These are phyloP conservation scores for Conopomorpha cramerella DNA, from an alignment of 1,140 invertebrate species.

Conservation along the genomic window DNA sequence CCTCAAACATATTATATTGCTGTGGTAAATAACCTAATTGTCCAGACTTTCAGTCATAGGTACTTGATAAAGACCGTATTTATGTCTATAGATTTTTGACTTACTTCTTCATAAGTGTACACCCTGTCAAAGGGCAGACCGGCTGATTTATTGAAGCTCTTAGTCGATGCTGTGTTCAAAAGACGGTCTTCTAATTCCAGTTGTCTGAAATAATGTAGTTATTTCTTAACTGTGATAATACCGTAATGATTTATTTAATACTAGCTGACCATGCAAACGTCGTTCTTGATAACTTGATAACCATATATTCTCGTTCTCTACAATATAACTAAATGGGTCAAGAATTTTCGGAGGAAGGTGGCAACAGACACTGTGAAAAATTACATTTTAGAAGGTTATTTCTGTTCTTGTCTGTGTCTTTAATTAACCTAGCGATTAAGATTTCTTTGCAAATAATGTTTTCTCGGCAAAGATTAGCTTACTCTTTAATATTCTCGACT, in stretches of 20 bases:
- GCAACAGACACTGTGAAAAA: too few species aligned
- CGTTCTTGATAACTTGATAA: too few species aligned
- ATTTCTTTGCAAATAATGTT: too few species aligned
- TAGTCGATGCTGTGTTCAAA: neutral
- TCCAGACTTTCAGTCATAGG: neutral
- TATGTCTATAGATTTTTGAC: neutral
- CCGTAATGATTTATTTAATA: too few species aligned
- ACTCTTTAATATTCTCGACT: constrained; percentile 2
- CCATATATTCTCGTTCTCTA: neutral
- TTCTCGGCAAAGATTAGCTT: neutral
- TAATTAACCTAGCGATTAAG: too few species aligned
- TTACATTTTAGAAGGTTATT: too few species aligned
- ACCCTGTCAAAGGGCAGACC: constrained; percentile 63
- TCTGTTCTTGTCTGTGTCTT: too few species aligned
- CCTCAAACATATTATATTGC: too few species aligned
- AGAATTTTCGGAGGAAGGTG: too few species aligned
- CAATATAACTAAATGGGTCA: neutral
- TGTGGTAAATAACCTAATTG: neutral
- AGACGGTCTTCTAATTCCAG: constrained; percentile 4
- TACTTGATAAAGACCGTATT: neutral
- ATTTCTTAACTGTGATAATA: too few species aligned
- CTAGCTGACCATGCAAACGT: too few species aligned
- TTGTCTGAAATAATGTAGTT: constrained; percentile 1
- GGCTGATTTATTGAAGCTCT: neutral
- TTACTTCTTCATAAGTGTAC: constrained; percentile 7